Evolutionary conservation across 23 tunicate species (phyloP).

Genomic region (Trididemnum nubilum): DNA sequence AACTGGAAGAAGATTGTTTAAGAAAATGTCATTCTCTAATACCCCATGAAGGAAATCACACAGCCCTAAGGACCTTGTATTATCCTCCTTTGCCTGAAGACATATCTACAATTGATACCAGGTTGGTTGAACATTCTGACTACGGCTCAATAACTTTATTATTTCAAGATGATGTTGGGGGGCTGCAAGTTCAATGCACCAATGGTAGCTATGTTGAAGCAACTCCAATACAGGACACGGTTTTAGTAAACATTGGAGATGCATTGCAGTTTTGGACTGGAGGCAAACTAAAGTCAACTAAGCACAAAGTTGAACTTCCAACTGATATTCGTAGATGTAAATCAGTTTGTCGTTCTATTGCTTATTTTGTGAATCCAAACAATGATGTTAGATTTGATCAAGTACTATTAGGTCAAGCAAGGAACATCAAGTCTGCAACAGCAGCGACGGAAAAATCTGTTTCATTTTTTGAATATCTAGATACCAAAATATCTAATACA

Average conservation of each 20-base stretch:
- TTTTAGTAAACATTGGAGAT: conserved; percentile 52
- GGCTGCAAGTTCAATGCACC: conserved; percentile 36
- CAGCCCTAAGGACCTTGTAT: conserved; percentile 44
- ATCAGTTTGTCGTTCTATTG: conserved; percentile 24
- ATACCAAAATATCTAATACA: neutral
- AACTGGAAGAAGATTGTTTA: conserved; percentile 35
- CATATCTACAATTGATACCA: neutral
- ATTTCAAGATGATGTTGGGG: conserved; percentile 63
- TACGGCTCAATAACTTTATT: conserved; percentile 58
- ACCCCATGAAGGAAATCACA: conserved; percentile 27
- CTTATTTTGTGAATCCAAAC: conserved; percentile 41
- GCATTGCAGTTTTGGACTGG: conserved; percentile 34
- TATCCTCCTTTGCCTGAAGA: conserved; percentile 53
- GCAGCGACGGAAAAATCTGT: neutral
- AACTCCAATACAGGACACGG: conserved; percentile 40
- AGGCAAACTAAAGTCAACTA: conserved; percentile 42
- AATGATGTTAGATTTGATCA: conserved; percentile 29
- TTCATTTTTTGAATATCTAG: neutral
- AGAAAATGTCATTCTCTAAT: conserved; percentile 26
- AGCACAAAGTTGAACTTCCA: neutral
- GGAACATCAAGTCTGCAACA: too few relatives aligned
- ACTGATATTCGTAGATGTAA: neutral
- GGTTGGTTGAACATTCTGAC: conserved; percentile 58
- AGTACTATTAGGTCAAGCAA: too few relatives aligned
- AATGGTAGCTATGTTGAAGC: conserved; percentile 39